phyloP scores from a whole-genome alignment of 2,113 vertebrate genomes.

The Pipa parva region DNA sequence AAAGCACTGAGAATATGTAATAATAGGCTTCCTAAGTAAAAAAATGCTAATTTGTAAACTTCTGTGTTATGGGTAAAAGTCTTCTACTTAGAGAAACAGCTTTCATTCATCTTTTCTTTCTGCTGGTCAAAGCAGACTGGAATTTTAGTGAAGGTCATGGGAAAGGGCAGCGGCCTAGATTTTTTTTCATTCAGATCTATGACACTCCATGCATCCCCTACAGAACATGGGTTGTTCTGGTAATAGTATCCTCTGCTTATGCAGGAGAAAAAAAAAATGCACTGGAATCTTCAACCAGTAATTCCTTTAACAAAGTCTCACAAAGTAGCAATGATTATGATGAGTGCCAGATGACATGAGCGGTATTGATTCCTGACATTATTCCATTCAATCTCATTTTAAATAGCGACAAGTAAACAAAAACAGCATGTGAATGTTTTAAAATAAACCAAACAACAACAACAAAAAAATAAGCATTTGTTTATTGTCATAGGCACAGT shows the following conservation, averaged over 20 bases:
- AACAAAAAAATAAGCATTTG: background rate
- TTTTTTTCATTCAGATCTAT: constrained; percentile 34
- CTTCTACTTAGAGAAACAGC: constrained; percentile 19
- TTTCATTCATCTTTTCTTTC: constrained; percentile 46
- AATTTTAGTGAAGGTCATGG: constrained; percentile 61
- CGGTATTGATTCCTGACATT: constrained; percentile 7
- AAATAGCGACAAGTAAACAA: background rate
- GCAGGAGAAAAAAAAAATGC: constrained; percentile 34
- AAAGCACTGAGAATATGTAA: background rate
- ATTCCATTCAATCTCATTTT: background rate
- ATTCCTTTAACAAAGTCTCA: constrained; percentile 7
- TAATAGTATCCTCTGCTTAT: constrained; percentile 39
- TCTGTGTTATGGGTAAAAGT: background rate
- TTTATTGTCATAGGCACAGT: too few species aligned
- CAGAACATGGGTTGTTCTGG: constrained; percentile 39
- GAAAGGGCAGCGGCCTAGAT: constrained; percentile 57
- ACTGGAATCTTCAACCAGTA: constrained; percentile 38
- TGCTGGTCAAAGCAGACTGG: constrained; percentile 48
- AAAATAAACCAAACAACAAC: background rate
- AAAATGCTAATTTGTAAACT: constrained; percentile 15
- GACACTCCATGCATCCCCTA: constrained; percentile 31
- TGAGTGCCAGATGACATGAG: constrained; percentile 38
- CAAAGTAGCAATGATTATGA: constrained; percentile 28
- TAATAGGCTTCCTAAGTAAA: background rate
- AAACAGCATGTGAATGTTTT: background rate